These are phyloP conservation scores for Trilocha varians DNA, from an alignment of 2,888 invertebrate genomes.

Conservation along the genomic window DNA sequence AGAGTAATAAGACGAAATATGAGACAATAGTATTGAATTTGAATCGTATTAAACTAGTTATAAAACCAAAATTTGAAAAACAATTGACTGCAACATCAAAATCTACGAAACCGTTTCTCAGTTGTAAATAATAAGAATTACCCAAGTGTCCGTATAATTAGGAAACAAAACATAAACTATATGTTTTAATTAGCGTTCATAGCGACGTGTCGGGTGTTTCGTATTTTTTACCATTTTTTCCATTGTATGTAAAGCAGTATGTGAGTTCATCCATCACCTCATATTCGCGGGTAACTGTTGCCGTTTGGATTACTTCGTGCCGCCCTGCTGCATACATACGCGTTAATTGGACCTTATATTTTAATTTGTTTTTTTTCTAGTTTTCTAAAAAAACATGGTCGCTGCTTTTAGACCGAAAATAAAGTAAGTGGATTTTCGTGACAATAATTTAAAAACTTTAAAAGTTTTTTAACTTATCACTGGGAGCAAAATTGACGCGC, in stretches of 20 bases:
- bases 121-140: slow-evolving; percentile 38
- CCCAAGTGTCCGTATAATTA: slow-evolving; percentile 44
- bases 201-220: slow-evolving; percentile 48
- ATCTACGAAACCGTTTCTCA: slow-evolving; percentile 26
- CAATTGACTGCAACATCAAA: slow-evolving; percentile 12
- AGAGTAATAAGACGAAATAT: too few relatives aligned
- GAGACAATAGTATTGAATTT: too few relatives aligned
- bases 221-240: slow-evolving; percentile 49
- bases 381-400: neutral
- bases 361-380: neutral
- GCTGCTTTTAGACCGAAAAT: neutral
- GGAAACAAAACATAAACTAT: slow-evolving; percentile 52
- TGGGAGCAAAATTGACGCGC: too few relatives aligned
- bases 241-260: slow-evolving; percentile 66
- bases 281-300: slow-evolving; percentile 57
- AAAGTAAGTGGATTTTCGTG: neutral
- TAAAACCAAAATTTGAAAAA: slow-evolving; percentile 15
- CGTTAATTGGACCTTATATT: slow-evolving; percentile 5
- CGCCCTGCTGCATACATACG: slow-evolving; percentile 35
- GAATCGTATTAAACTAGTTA: neutral
- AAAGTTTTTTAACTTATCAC: too few relatives aligned
- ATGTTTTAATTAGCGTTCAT: slow-evolving; percentile 66
- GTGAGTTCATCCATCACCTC: slow-evolving; percentile 65
- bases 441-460: too few relatives aligned
- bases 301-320: slow-evolving; percentile 35